Evolutionary conservation across 2,797 vertebrate species (phyloP), one percentile per base, ranked within the genome.

Genomic region (Avahi laniger): DNA sequence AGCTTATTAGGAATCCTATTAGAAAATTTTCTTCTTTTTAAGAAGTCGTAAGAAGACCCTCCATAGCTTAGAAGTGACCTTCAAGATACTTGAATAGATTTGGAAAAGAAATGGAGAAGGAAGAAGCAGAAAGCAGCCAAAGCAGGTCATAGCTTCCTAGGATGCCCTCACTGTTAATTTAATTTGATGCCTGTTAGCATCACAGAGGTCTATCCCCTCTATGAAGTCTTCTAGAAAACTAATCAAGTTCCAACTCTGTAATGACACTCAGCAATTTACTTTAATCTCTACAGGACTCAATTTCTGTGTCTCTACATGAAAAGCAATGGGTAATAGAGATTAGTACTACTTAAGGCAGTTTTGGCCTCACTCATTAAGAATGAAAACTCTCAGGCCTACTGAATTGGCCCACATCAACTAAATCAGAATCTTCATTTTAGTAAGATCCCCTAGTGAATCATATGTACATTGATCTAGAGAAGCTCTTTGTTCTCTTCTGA

Each of bases 271-370:
- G 17, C 26, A 78, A 65, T 69, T 72, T 83, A 33, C 30, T 93
- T 78, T 93, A 52, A 24, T 94, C 38, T 22, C 61, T 52, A 6
- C 13, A 81, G 33, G 43, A 50, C 8, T 93, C 26, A 33, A 81
- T 85, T 95, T 93, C 87, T 95, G 10, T 41, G 67, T 63, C 67
- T 85, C 17, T 89, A 81, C 52, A 61, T 54, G 28, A 81, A 93
- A 38, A 69, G 13, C 41, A 84, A 15, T 65, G 9, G 41, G 20
- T n/a, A 50, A 24, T 26, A 4, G 2, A 72, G 14, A 83, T 87
- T 54, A 80, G 9, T 13, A 22, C 28, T 26, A 28, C 63, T 90
- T 38, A 70, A 65, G 65, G 50, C 22, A 72, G 30, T 30, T 46
- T 69, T 7, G 41, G 7, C 3, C 7, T 92, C 61, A 26, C 17